Evolutionary conservation across 2,113 vertebrate species (phyloP), one percentile per base, ranked within the genome.

Genomic region (Pelvicachromis taeniatus): DNA sequence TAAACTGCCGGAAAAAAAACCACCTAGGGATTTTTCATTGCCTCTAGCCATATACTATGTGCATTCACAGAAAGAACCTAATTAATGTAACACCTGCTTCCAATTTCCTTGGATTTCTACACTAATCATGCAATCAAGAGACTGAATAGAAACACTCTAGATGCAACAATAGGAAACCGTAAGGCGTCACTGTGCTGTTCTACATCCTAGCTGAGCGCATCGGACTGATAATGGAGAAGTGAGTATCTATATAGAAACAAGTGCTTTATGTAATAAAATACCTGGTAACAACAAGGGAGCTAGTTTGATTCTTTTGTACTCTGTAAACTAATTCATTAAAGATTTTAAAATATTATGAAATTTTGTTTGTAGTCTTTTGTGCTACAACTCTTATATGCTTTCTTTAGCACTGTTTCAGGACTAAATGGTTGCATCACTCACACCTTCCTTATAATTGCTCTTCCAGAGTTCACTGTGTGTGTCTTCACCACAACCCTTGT

Each of bases 401-500:
- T 65, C 52, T 53, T n/a, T 80, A 78, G 23, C 81, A 90, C 90
- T 84, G 61, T 58, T 65, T 84, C 77, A 73, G 82, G 61, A 40
- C 52, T 40, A 82, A 68, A 79, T 81, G 38, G 82, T 12, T 77
- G 54, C 82, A 82, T 89, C 81, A 80, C 87, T 88, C 91, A 91
- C 95, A 95, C 78, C 77, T 79, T 87, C 82, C 56, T 86, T 93
- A 91, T 96, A 96, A 96, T 96, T 96, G 91, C 94, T 87, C 91
- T 61, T 77, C 65, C 85, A 88, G 86, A 88, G 91, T 95, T 95
- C 91, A 88, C 84, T 86, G 83, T 90, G 86, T 84, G 96, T 96
- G 96, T 87, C 87, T 89, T 88, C 79, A 84, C 86, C 87, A 73
- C 40, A 75, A 81, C 52, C 75, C 85, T 82, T 90, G 88, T 63